Evolutionary conservation across 1,140 invertebrate genomes (phyloP).

Genomic region (Portunus trituberculatus): DNA sequence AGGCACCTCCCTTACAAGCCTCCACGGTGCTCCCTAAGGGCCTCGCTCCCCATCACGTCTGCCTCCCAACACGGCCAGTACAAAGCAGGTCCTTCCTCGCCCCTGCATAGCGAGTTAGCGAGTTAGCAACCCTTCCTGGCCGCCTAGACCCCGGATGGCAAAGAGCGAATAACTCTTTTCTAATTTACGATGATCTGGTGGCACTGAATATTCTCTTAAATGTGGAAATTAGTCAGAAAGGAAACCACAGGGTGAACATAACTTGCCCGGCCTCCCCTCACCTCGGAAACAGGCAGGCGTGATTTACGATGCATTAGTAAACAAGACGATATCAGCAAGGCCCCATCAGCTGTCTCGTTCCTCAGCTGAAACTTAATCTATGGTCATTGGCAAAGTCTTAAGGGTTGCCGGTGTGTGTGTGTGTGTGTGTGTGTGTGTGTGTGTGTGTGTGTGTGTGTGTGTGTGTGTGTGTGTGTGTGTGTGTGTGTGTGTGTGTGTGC

Average conservation of each 20-base stretch:
- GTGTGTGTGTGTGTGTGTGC: background rate
- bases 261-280: background rate
- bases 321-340: constrained; percentile 34
- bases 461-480: constrained; percentile 24
- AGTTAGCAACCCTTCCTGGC: background rate
- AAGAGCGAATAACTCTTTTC: background rate
- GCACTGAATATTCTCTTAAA: background rate
- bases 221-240: background rate
- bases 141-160: background rate
- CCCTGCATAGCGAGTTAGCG: background rate
- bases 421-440: background rate
- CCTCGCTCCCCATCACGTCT: background rate
- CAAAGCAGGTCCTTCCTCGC: constrained; percentile 17
- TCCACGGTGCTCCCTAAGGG: background rate
- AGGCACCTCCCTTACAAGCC: background rate
- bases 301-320: constrained; percentile 45
- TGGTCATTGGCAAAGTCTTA: constrained; percentile 21
- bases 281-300: constrained; percentile 9
- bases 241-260: background rate
- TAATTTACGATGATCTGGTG: constrained; percentile 2
- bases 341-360: constrained; percentile 36
- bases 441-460: background rate
- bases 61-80: background rate
- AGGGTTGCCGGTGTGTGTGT: background rate
- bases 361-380: constrained; percentile 24